Percentiles rank a stretch among this genome's conserved stretches.
phyloP scores from a whole-genome alignment of 2,888 invertebrate species.

The Cryptosula pallasiana region DNA sequence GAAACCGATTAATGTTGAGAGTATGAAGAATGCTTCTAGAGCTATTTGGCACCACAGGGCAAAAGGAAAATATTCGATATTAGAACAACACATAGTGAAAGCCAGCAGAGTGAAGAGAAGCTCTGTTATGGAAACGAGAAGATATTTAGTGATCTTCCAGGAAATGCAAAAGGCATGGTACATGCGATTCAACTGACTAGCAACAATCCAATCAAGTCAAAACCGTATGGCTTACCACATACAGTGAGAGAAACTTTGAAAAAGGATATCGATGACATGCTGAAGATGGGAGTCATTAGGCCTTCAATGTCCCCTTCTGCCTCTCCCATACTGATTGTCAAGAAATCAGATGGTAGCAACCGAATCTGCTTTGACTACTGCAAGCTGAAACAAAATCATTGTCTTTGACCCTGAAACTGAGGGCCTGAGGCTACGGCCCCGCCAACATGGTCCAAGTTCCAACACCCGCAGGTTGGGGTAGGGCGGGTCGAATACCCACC shows the following conservation, averaged over 20 bases:
- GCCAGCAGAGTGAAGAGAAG: too few species aligned
- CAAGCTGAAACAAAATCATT: slow-evolving; percentile 28
- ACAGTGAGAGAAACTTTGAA: background rate
- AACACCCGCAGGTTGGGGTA: too few species aligned
- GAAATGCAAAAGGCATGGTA: background rate
- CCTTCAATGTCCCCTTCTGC: background rate
- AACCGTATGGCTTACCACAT: slow-evolving; percentile 2
- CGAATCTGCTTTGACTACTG: slow-evolving; percentile 31
- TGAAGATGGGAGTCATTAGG: slow-evolving; percentile 8
- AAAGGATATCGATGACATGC: slow-evolving; percentile 6
- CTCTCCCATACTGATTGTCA: background rate
- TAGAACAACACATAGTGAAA: too few species aligned
- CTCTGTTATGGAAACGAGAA: too few species aligned
- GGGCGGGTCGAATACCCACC: too few species aligned
- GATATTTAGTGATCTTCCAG: slow-evolving; percentile 12
- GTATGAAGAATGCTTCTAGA: background rate
- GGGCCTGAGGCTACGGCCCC: too few species aligned
- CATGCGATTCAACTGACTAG: background rate
- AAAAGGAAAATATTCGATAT: too few species aligned
- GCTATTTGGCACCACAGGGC: background rate
- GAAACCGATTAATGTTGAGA: background rate
- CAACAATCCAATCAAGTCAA: background rate
- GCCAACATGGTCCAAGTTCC: too few species aligned
- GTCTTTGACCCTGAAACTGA: slow-evolving; percentile 25
- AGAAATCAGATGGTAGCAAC: slow-evolving; percentile 26